Base-by-base conservation (phyloP, 2,113 vertebrate species). In the Neopipo cinnamomea region DNA sequence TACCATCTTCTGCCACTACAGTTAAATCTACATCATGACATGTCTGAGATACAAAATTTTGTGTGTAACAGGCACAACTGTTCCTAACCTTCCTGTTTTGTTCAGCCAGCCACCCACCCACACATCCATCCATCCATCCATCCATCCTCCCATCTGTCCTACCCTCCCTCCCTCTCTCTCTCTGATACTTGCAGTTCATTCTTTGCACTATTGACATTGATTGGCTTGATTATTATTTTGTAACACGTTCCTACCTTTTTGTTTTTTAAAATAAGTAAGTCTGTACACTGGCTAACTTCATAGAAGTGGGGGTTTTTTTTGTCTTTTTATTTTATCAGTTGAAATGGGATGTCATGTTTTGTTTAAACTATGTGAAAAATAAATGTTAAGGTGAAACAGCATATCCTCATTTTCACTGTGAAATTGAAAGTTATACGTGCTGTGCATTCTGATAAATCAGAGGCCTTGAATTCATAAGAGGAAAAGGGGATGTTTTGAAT, bases 241-340 rank as follows among this genome's bases (percentile, higher is more conserved):
- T 97, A 98, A 97, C 46, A 55, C 89, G 88, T 96, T 96, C 75
- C 63, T 97, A 95, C 85, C 56, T 96, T 97, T 90, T 94, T 92
- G 49, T 95, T 96, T 94, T 98, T 96, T 96, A 95, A 96, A 97
- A 97, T 97, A 96, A 97, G 87, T 80, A 78, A 98, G 98, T 98
- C 98, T 96, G 75, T 84, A 98, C 98, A 98, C 98, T 98, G 98
- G 98, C 93, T 97, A 93, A 97, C 96, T 97, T 93, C 31, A 11
- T 95, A 92, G 80, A 97, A 72, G 47, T 93, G 85, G 8, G n/a
- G n/a, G n/a, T 66, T 90, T 91, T 44, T 95, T 73, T 93, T 25
- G 50, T 30, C 9, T 86, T 88, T 91, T 31, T 61, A 39, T 61
- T 80, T 82, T 71, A 67, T 93, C 59, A 70, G 66, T 85, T 94